Conservation (phyloP, 2,888 invertebrate genomes). For the Cryptocheilus praepositus region DNA sequence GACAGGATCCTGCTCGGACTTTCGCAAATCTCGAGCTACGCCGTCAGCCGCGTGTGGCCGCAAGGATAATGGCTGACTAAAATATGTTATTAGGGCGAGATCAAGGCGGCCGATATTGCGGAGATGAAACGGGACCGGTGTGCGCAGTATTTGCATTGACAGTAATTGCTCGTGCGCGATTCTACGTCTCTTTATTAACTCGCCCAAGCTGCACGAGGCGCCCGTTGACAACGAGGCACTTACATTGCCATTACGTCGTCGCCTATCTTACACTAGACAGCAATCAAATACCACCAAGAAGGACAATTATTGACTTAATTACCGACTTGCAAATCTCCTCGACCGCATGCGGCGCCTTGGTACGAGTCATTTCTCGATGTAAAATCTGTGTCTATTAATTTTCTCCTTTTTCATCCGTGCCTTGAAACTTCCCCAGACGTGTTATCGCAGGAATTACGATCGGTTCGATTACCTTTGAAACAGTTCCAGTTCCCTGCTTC, state of each 20-base stretch:
- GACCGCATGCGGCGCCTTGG: too few relatives aligned
- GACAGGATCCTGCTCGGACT: constrained; percentile 8
- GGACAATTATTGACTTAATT: constrained; percentile 9
- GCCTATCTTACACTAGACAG: neutral
- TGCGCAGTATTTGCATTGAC: constrained; percentile 37
- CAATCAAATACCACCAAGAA: neutral
- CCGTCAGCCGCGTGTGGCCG: constrained; percentile 50
- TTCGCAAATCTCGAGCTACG: constrained; percentile 4
- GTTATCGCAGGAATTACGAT: neutral
- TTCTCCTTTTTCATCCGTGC: too few relatives aligned
- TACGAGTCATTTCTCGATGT: too few relatives aligned
- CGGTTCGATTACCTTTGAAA: neutral
- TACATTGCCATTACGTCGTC: constrained; percentile 15
- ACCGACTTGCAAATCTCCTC: neutral
- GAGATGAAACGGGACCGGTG: constrained; percentile 27
- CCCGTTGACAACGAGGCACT: constrained; percentile 13
- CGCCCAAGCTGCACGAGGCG: constrained; percentile 1
- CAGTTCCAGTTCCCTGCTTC: neutral
- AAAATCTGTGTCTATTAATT: too few relatives aligned
- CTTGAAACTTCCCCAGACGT: too few relatives aligned
- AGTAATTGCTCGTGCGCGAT: constrained; percentile 32
- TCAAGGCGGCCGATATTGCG: constrained; percentile 31
- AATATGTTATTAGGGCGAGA: constrained; percentile 56
- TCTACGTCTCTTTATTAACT: constrained; percentile 20
- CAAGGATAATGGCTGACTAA: constrained; percentile 47